These are phyloP conservation scores for Prunella strophiata DNA, from an alignment of 2,797 vertebrate species.

Conservation along the genomic window DNA sequence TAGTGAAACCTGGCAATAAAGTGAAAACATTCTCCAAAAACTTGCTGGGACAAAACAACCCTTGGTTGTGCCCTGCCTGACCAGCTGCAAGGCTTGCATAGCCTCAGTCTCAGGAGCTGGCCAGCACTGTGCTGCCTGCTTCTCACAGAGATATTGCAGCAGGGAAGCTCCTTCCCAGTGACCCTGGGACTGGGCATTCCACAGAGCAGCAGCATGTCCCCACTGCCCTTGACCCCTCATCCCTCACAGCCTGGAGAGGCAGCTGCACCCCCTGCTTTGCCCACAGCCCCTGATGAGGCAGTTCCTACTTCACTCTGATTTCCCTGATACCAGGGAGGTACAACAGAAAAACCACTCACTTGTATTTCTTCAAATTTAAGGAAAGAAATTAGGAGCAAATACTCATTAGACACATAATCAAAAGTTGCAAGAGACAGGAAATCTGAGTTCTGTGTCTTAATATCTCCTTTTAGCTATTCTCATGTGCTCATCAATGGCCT, in stretches of 20 bases:
- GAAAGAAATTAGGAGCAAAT: neutral
- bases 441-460: neutral
- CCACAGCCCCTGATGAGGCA: neutral
- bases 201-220: accelerated
- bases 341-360: neutral
- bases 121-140: accelerated
- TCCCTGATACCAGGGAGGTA: neutral
- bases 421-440: neutral
- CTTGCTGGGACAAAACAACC: neutral
- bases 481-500: neutral
- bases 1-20: neutral
- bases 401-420: neutral
- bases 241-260: neutral
- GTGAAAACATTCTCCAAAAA: neutral
- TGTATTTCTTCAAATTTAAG: neutral
- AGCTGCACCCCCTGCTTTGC: neutral
- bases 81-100: neutral
- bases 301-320: neutral
- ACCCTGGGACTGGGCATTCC: neutral
- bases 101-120: neutral
- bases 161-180: neutral
- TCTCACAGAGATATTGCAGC: neutral
- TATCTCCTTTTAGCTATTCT: neutral
- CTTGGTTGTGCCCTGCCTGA: neutral
- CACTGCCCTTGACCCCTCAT: neutral